These are phyloP conservation scores for Cerceris rybyensis DNA, from an alignment of 2,888 invertebrate genomes.

Conservation along the genomic window DNA sequence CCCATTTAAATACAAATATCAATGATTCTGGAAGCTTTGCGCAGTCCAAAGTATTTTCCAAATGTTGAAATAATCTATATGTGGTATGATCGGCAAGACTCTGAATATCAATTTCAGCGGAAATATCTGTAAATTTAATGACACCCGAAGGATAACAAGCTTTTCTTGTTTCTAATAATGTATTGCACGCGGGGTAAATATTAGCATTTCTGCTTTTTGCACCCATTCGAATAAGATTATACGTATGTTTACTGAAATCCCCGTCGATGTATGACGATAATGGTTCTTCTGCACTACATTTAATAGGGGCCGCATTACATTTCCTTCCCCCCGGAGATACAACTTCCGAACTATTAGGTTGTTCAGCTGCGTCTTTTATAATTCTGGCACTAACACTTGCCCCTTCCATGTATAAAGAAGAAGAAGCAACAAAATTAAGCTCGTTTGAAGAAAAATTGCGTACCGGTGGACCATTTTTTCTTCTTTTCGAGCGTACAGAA, in stretches of 20 bases:
- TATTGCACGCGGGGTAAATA: constrained; percentile 3
- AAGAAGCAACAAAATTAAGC: constrained; percentile 1
- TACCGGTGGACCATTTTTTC: too few relatives aligned
- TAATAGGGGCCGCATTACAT: neutral
- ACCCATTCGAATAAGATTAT: neutral
- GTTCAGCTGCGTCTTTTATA: neutral
- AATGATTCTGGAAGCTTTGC: neutral
- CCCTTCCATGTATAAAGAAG: neutral
- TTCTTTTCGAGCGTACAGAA: too few relatives aligned
- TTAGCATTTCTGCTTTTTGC: constrained; percentile 1
- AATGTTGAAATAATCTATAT: neutral
- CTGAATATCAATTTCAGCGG: constrained; percentile 4
- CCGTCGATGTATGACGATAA: constrained; percentile 3
- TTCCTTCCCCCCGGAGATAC: neutral
- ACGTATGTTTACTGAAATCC: constrained; percentile 3
- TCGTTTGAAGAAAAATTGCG: neutral
- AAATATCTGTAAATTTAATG: neutral
- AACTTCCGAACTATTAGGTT: neutral
- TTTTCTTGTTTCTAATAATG: constrained; percentile 3
- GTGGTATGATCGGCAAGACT: neutral
- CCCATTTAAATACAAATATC: neutral
- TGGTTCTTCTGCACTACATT: constrained; percentile 4
- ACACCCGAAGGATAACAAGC: neutral
- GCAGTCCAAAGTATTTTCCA: neutral
- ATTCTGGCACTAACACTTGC: neutral